Base-by-base conservation (phyloP, 2,113 vertebrate species). In the Oreochromis niloticus region DNA sequence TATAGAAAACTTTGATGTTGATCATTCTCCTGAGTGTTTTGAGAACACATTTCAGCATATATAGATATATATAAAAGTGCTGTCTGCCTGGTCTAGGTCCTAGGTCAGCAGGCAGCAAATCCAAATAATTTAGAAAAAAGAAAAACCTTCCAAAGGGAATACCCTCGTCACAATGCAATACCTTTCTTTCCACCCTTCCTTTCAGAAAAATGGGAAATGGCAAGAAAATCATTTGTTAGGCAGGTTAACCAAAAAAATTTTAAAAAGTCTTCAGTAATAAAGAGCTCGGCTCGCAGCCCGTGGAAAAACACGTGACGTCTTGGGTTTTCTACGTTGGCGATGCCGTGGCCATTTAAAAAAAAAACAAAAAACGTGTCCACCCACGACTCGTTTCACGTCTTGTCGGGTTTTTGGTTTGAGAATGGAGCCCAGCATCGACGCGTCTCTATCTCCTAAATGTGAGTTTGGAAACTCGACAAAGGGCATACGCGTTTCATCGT, bases 1-100 rank as follows among this genome's bases (percentile, higher is more conserved):
- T 96, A 97, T 96, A 96, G 96, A 96, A 96, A 96, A 94, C 92
- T 92, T 96, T 96, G 93, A 95, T 96, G 95, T 96, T 96, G 94
- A 97, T 92, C 96, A 95, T 96, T 96, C 95, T 96, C 94, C 95
- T 96, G 93, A 91, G 94, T 96, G 92, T 96, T 96, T 94, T 94
- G 91, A 95, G 90, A 96, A 95, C 95, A 94, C 94, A 95, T 96
- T 95, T 95, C 89, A 95, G 90, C 88, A 90, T 93, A 88, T 61
- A 61, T 50, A 43, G 16, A 52, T 61, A 90, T 88, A 81, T 52
- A 88, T 93, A 87, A 81, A 81, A 91, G 63, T 41, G 88, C 92
- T 94, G 94, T 96, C 93, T 82, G 32, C 88, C 88, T 84, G 94
- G 91, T 92, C 93, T 93, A 91, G 93, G 82, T 90, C 80, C 87